phyloP scores from a whole-genome alignment of 1,140 invertebrate genomes.

The Drosophila auraria region DNA sequence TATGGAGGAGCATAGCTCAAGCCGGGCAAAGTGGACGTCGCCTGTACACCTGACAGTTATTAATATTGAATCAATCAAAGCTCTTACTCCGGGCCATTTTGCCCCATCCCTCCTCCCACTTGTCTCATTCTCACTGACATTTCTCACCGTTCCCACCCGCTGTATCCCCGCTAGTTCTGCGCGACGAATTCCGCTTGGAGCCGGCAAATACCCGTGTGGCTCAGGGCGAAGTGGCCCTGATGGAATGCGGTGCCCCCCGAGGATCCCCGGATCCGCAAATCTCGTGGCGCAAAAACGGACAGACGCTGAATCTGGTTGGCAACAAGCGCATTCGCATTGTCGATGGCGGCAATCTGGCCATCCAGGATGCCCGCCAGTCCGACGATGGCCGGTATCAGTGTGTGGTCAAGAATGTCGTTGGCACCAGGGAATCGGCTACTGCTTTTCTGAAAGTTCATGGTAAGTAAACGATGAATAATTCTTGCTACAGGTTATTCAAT shows the following conservation, averaged over 20 bases:
- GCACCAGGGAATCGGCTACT: slow-evolving; percentile 90
- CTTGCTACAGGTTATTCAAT: not conserved
- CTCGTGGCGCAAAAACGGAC: slow-evolving; percentile 93
- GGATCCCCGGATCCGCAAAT: slow-evolving; percentile 94
- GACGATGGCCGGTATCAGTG: slow-evolving; percentile 95
- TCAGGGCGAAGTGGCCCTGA: slow-evolving; percentile 92
- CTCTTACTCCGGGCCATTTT: slow-evolving; percentile 42
- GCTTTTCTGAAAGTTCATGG: slow-evolving; percentile 93
- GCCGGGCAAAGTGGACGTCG: slow-evolving; percentile 28
- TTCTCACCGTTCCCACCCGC: slow-evolving; percentile 2
- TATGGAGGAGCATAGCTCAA: slow-evolving; percentile 50
- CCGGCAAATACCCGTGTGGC: slow-evolving; percentile 91
- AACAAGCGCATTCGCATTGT: slow-evolving; percentile 90
- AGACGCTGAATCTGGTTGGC: slow-evolving; percentile 88
- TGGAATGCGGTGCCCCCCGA: slow-evolving; percentile 94
- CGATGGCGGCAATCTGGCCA: slow-evolving; percentile 92
- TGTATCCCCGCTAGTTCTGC: slow-evolving; percentile 87
- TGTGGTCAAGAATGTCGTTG: slow-evolving; percentile 93
- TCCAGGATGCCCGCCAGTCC: slow-evolving; percentile 91
- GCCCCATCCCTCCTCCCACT: not conserved
- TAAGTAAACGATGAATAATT: slow-evolving; percentile 85
- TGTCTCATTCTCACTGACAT: slow-evolving; percentile 2
- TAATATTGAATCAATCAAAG: slow-evolving; percentile 84
- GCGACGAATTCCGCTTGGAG: slow-evolving; percentile 93
- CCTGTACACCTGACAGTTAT: slow-evolving; percentile 68